Percentiles rank a stretch among this genome's conserved stretches.
phyloP scores from a whole-genome alignment of 2,797 vertebrate genomes.

The Hozukius guyotensis region DNA sequence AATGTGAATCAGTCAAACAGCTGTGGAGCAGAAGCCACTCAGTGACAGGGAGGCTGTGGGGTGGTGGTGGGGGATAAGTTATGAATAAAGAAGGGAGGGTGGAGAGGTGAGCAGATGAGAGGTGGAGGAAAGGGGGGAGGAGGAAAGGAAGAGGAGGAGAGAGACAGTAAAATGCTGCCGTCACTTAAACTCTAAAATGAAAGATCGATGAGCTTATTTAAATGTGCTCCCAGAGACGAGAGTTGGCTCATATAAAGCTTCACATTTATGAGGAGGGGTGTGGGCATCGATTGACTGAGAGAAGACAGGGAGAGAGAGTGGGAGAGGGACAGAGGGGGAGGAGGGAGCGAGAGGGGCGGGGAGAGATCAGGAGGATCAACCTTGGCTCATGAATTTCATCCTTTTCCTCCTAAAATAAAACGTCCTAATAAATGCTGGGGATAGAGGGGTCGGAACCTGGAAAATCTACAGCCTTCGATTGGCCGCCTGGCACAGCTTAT shows the following conservation, averaged over 20 bases:
- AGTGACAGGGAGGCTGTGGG: slow-evolving; percentile 34
- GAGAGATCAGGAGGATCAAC: slow-evolving; percentile 69
- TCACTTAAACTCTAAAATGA: slow-evolving; percentile 83
- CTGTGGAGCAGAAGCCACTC: slow-evolving; percentile 63
- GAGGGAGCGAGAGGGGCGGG: background rate
- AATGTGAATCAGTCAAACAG: slow-evolving; percentile 66
- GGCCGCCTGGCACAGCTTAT: slow-evolving; percentile 67
- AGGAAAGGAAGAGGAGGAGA: background rate
- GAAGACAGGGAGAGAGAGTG: slow-evolving; percentile 23
- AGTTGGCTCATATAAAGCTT: slow-evolving; percentile 78
- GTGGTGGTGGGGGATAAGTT: slow-evolving; percentile 32
- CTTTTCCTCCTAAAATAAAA: slow-evolving; percentile 76
- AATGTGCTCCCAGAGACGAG: slow-evolving; percentile 78
- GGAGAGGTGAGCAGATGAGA: slow-evolving; percentile 65
- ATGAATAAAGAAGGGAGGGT: slow-evolving; percentile 64
- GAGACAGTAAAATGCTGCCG: slow-evolving; percentile 79
- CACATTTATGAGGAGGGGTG: slow-evolving; percentile 77
- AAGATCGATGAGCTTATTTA: slow-evolving; percentile 84
- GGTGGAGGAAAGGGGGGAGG: slow-evolving; percentile 12
- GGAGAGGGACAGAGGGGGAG: background rate
- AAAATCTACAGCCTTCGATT: slow-evolving; percentile 71
- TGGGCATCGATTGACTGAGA: slow-evolving; percentile 73
- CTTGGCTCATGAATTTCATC: slow-evolving; percentile 75
- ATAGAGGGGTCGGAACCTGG: slow-evolving; percentile 52
- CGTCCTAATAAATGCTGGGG: slow-evolving; percentile 62